phyloP scores from a whole-genome alignment of 1,140 invertebrate species.

The Reticulitermes speratus region DNA sequence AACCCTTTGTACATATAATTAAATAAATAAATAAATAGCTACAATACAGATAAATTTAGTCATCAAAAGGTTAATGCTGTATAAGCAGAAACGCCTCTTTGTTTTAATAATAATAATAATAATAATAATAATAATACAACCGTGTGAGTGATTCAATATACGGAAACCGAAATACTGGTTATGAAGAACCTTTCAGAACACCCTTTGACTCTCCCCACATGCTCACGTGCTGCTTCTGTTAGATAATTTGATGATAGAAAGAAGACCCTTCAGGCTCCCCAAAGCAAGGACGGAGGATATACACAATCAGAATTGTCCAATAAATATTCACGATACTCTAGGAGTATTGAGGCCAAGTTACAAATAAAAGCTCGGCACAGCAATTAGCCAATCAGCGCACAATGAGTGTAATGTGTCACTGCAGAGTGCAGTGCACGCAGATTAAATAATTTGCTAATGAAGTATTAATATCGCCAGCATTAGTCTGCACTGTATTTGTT shows the following conservation, averaged over 20 bases:
- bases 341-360: not conserved
- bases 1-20: no score
- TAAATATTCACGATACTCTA: not conserved
- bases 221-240: slow-evolving; percentile 7
- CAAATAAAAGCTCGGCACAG: not conserved
- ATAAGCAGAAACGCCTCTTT: no score
- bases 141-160: no score
- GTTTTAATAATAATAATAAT: no score
- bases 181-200: not conserved
- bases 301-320: not conserved
- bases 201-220: not conserved
- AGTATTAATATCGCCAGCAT: not conserved
- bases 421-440: not conserved
- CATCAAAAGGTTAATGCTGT: no score
- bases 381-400: not conserved
- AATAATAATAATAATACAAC: no score
- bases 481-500: not conserved
- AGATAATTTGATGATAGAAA: slow-evolving; percentile 8
- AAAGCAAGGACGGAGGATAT: not conserved
- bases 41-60: no score
- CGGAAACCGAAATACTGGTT: no score
- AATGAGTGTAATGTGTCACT: not conserved
- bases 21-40: no score
- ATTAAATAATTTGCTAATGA: not conserved
- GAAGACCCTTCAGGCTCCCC: not conserved